A percentile compares a stretch with the other conserved stretches of the same genome.
These are phyloP conservation scores for Cichladusa arquata DNA, from an alignment of 2,113 vertebrate genomes.

Conservation along the genomic window DNA sequence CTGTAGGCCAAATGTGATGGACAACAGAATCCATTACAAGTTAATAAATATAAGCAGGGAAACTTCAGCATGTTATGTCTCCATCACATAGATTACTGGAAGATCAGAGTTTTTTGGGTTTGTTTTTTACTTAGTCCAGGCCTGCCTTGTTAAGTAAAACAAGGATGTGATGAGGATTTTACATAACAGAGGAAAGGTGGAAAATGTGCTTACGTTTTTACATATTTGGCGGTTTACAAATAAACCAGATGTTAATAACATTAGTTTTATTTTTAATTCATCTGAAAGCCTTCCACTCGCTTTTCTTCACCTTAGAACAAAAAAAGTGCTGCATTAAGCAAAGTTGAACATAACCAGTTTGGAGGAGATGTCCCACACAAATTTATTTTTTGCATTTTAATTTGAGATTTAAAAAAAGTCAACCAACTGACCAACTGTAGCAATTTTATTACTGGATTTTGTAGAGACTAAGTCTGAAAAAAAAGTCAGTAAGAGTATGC, in stretches of 20 bases:
- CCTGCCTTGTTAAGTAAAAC: not conserved
- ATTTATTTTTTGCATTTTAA: not conserved
- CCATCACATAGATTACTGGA: not conserved
- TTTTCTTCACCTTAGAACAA: not conserved
- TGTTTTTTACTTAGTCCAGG: not conserved
- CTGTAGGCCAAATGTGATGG: not conserved
- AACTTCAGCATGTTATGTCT: not conserved
- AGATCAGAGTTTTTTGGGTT: not conserved
- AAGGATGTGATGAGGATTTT: not conserved
- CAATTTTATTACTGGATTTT: not conserved
- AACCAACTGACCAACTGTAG: not conserved
- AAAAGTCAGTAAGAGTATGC: not conserved
- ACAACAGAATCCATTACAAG: not conserved
- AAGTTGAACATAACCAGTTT: not conserved
- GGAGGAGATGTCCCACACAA: not conserved
- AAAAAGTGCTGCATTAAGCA: not conserved
- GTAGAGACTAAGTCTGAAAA: not conserved
- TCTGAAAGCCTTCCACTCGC: not conserved
- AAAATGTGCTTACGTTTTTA: not conserved
- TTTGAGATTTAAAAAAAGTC: not conserved
- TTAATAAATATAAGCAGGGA: not conserved
- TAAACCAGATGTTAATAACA: not conserved
- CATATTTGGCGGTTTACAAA: not conserved
- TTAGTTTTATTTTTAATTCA: not conserved
- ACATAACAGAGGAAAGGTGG: not conserved